Evolutionary conservation across 2,888 invertebrate species (phyloP).

Genomic region (Eristalinus aeneus): DNA sequence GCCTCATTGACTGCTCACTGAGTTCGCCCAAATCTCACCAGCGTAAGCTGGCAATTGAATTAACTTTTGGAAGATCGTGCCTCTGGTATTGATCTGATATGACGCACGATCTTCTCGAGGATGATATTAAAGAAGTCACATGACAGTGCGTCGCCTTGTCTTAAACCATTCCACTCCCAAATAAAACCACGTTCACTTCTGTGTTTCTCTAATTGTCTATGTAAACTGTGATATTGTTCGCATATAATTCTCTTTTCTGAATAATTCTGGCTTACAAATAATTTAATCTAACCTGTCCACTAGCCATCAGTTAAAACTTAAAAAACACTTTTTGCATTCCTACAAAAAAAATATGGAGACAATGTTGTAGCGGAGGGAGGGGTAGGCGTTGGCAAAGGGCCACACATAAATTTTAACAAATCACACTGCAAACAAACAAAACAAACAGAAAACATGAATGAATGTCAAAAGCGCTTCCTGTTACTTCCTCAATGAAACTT

Average conservation of each 20-base stretch:
- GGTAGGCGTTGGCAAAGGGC: not conserved
- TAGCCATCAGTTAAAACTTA: not conserved
- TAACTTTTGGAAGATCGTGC: too few species aligned
- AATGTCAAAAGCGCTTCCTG: slow-evolving; percentile 25
- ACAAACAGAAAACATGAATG: not conserved
- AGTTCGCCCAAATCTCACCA: too few species aligned
- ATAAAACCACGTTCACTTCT: not conserved
- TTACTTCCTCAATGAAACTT: not conserved
- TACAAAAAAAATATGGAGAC: not conserved
- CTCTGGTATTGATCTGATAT: too few species aligned
- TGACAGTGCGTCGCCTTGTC: too few species aligned
- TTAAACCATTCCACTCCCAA: not conserved
- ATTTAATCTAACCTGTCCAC: slow-evolving; percentile 18
- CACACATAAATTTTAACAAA: slow-evolving; percentile 35
- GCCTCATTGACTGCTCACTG: too few species aligned
- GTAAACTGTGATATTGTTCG: slow-evolving; percentile 47
- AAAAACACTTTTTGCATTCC: not conserved
- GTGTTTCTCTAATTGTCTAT: slow-evolving; percentile 49
- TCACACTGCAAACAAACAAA: slow-evolving; percentile 25
- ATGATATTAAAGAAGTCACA: too few species aligned
- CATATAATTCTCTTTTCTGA: slow-evolving; percentile 9
- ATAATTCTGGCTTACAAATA: slow-evolving; percentile 30
- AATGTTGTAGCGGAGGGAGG: not conserved
- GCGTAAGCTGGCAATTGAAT: too few species aligned
- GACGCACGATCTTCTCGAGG: too few species aligned